Evolutionary conservation across 35 echinoderm and acorn worm species (phyloP), one percentile per base, ranked within the genome.

Genomic region (Ophiothrix spiculata): DNA sequence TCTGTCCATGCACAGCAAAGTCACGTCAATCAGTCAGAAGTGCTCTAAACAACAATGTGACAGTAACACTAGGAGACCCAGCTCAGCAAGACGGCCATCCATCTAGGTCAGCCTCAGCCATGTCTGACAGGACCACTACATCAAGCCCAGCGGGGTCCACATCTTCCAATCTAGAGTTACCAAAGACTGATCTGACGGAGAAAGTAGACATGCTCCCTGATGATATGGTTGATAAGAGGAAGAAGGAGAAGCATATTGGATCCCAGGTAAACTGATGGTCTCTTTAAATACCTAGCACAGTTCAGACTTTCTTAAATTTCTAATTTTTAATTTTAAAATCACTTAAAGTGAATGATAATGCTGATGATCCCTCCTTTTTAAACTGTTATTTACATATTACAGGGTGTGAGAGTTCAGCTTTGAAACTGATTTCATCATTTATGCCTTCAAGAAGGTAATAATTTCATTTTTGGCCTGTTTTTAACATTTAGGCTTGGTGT

Each of bases 151-250:
- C 83, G 32, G 75, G 49, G 64, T 87, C 78, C n/a, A 40, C 64
- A 36, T 87, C 79, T 8, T 39, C 84, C 21, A 80, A 80, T 40
- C 80, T 82, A 83, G 36, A 46, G 75, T 87, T 35, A 21, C 86
- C 80, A 77, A 89, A 17, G 78, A 89, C 23, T 37, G 78, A 42
- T 83, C 81, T 99, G 38, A 94, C 96, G 21, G 96, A 99, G 76
- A 80, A 86, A 37, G 37, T 86, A 16, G 77, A 77, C 25, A 77
- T 99, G 16, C 75, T 78, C n/a, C 91, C 96, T 0, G 96, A 99
- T 78, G 88, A 91, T 32, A 82, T 99, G 90, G 88, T 99, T 35
- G 89, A 91, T 78, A 99, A 94, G 87, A 85, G 96, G 45, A 99
- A 99, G 74, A 69, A 86, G 39, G 96, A 99, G 64, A 86, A 75